phyloP scores from a whole-genome alignment of 2,797 vertebrate genomes.

The Agapornis canus region DNA sequence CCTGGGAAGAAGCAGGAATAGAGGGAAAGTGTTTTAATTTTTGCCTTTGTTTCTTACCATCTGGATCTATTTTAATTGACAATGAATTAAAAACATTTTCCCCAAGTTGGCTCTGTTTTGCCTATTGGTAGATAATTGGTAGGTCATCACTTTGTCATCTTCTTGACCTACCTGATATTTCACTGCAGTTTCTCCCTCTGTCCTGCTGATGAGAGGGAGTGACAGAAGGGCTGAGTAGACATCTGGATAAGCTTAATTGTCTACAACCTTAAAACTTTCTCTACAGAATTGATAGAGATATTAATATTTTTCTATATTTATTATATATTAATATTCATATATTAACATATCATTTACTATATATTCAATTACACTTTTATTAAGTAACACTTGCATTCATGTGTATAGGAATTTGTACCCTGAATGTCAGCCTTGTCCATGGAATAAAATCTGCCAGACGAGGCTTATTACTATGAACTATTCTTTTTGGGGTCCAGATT shows the following conservation, averaged over 20 bases:
- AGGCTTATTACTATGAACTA: neutral
- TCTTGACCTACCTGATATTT: neutral
- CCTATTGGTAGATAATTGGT: neutral
- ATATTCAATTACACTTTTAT: neutral
- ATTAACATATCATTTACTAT: neutral
- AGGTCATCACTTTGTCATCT: neutral
- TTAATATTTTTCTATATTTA: neutral
- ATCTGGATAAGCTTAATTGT: neutral
- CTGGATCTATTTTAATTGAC: neutral
- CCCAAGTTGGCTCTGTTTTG: neutral
- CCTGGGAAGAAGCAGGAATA: neutral
- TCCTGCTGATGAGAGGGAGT: neutral
- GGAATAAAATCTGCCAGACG: neutral
- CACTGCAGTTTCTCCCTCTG: neutral
- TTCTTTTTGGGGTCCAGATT: neutral
- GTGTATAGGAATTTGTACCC: neutral
- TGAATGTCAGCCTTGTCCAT: neutral
- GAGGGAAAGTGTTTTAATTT: neutral
- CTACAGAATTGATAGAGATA: neutral
- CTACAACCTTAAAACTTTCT: neutral
- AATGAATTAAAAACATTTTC: neutral
- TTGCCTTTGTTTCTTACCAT: neutral
- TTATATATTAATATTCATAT: neutral
- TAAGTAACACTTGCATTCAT: neutral
- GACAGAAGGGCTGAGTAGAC: neutral